Base-by-base conservation (phyloP, 2,888 invertebrate species). In the Mantis religiosa region DNA sequence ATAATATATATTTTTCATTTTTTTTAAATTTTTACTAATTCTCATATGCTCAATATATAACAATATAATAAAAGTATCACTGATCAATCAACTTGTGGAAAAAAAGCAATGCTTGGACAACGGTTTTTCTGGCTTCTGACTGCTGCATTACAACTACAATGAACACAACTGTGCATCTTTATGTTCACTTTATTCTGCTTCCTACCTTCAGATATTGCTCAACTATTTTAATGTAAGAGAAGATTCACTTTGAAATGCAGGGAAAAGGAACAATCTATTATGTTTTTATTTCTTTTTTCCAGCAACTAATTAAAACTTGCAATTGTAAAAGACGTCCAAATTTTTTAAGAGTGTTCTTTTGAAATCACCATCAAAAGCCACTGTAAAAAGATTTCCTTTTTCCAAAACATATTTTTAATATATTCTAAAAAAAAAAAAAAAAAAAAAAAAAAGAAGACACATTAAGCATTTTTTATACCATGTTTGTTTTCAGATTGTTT, bases 41-140 rank as follows among this genome's bases (percentile, higher is more conserved):
- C 34, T 85, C 54, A 84, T 82, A 83, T 88, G 85, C 47, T 88
- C 81, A 85, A 85, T 85, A 88, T 88, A 47, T 89, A 89, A 89
- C 89, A 89, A 88, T 88, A 89, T 87, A 87, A 87, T 89, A 89
- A 89, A 89, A 89, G 87, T 89, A 85, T 88, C 54, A 88, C 54
- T 85, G 86, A 88, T 82, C 85, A 85, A 88, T 89, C 34, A 89
- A 89, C 89, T 89, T 82, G 89, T 89, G 89, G 86, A 89, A 86
- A 89, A 89, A 89, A 89, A 82, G 47, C 47, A 83, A 41, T 82
- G 47, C 82, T 71, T 82, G 82, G 86, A 85, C 85, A 85, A 85
- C 27, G 85, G 27, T 85, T 85, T 41, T 20, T 27, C 3, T 85
- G 54, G 27, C 25, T 54, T 71, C 25, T 71, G 54, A 71, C 54